These are phyloP conservation scores for Holothuria scabra DNA, from an alignment of 53 echinoderm and acorn worm species.

Conservation along the genomic window DNA sequence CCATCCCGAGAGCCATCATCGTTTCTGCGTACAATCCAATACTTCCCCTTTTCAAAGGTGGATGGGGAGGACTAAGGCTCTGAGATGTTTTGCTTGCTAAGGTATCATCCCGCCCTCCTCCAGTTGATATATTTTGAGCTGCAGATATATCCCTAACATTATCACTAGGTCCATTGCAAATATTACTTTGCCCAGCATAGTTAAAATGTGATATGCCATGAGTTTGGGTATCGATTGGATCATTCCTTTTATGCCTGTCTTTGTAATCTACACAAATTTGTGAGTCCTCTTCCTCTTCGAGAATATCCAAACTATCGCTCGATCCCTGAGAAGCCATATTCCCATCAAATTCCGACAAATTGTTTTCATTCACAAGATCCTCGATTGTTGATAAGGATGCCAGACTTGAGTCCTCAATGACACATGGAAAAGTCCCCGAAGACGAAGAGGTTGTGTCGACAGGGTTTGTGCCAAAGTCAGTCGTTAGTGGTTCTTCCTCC, in stretches of 20 bases:
- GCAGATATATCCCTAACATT: too few species aligned
- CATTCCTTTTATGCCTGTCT: too few species aligned
- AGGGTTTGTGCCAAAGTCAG: background rate
- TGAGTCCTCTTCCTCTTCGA: constrained; percentile 27
- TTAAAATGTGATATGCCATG: too few species aligned
- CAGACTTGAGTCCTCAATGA: constrained; percentile 44
- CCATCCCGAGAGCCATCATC: constrained; percentile 34
- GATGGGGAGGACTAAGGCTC: background rate
- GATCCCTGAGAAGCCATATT: constrained; percentile 29
- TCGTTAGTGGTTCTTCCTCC: background rate
- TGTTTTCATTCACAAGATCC: constrained; percentile 32
- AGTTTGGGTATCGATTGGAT: too few species aligned
- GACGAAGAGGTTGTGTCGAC: constrained; percentile 32
- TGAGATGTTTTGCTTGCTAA: too few species aligned
- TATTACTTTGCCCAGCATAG: too few species aligned
- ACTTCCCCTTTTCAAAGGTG: constrained; percentile 13
- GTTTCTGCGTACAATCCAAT: constrained; percentile 47
- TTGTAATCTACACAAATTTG: too few species aligned
- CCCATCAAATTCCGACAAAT: constrained; percentile 35
- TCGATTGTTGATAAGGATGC: constrained; percentile 45
- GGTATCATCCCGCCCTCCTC: too few species aligned
- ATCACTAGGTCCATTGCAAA: too few species aligned
- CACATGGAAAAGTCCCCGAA: constrained; percentile 48
- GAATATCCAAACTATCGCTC: constrained; percentile 25
- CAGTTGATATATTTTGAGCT: too few species aligned